Percentiles rank a stretch among this genome's conserved stretches.
Conservation (phyloP, 1,140 invertebrate genomes). For the Pseudachorutes palmiensis region DNA sequence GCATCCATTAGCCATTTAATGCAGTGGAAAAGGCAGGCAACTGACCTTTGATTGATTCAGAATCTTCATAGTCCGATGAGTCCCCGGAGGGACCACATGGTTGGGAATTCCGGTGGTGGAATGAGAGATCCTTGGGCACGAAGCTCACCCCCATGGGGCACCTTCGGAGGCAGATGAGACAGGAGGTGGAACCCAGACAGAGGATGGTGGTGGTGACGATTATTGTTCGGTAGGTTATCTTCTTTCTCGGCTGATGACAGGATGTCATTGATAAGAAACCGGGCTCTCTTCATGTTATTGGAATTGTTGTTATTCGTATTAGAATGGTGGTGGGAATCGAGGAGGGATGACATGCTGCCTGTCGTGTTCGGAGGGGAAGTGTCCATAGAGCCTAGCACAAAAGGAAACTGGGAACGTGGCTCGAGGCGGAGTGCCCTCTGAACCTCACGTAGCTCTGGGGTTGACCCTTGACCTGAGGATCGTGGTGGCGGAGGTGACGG, state of each 20-base stretch:
- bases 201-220: conserved; percentile 11
- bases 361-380: not conserved
- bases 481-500: not conserved
- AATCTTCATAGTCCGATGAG: conserved; percentile 37
- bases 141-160: not conserved
- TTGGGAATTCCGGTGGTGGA: conserved; percentile 21
- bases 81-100: conserved; percentile 33
- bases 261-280: conserved; percentile 38
- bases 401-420: not conserved
- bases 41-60: conserved; percentile 37
- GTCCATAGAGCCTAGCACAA: not conserved
- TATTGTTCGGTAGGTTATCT: not conserved
- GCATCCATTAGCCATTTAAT: too few species aligned
- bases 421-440: not conserved
- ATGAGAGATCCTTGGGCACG: conserved; percentile 35
- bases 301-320: conserved; percentile 20
- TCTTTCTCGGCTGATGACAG: conserved; percentile 25
- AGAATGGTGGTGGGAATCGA: not conserved
- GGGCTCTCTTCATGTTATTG: conserved; percentile 33
- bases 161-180: not conserved
- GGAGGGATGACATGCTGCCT: not conserved
- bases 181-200: conserved; percentile 8
- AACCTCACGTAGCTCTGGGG: not conserved
- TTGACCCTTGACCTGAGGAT: conserved; percentile 3
- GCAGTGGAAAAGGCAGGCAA: too few species aligned